Conservation (phyloP, 2,888 invertebrate genomes). For the Litoditis marina region DNA sequence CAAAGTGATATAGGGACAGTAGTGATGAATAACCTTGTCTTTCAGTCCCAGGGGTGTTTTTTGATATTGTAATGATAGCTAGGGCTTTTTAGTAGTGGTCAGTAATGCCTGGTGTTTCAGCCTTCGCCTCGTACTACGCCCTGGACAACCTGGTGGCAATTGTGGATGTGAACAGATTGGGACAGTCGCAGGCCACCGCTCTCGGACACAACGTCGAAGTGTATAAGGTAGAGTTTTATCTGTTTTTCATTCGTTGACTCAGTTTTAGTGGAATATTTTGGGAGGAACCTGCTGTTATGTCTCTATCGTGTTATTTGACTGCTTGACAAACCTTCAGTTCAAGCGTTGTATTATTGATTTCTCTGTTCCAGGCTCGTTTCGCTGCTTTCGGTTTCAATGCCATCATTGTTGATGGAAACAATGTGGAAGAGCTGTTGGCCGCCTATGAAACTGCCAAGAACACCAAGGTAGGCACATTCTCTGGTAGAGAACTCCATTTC, state of each 20-base stretch:
- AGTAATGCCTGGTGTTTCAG: conserved; percentile 27
- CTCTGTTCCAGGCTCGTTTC: conserved; percentile 42
- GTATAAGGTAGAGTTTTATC: conserved; percentile 66
- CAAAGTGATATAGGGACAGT: too few relatives aligned
- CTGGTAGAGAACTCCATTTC: neutral
- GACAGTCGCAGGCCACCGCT: conserved; percentile 92
- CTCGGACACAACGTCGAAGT: conserved; percentile 85
- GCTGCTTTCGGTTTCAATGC: conserved; percentile 67
- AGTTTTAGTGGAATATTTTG: too few relatives aligned
- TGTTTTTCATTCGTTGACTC: neutral
- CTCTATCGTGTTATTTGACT: too few relatives aligned
- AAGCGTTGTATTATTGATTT: too few relatives aligned
- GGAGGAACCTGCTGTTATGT: too few relatives aligned
- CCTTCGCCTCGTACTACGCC: conserved; percentile 90
- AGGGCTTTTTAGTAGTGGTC: too few relatives aligned
- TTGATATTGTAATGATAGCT: too few relatives aligned
- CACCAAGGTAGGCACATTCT: conserved; percentile 38
- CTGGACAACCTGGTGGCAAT: conserved; percentile 94
- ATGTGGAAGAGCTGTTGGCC: conserved; percentile 78
- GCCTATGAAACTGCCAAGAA: conserved; percentile 39
- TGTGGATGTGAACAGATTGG: conserved; percentile 92
- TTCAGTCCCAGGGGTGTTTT: too few relatives aligned
- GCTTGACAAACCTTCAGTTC: too few relatives aligned
- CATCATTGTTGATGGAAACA: conserved; percentile 91
- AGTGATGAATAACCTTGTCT: too few relatives aligned